Percentiles rank a stretch among this genome's conserved stretches.
These are phyloP conservation scores for Euthynnus affinis DNA, from an alignment of 2,797 vertebrate species.

Conservation along the genomic window DNA sequence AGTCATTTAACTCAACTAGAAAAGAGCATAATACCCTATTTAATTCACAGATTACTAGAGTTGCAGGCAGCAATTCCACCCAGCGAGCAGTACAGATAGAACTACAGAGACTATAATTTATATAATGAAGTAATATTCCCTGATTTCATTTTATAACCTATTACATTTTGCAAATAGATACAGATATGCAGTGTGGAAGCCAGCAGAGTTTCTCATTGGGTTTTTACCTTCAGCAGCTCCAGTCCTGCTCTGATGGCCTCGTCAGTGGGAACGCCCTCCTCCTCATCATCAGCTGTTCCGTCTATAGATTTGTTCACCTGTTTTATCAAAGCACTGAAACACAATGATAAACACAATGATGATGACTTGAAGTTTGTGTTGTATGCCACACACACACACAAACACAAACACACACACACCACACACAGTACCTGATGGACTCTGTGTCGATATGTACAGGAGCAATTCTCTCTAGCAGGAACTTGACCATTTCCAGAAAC, in stretches of 20 bases:
- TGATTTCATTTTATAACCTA: not conserved
- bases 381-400: not conserved
- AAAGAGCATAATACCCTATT: not conserved
- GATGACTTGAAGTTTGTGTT: not conserved
- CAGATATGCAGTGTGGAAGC: not conserved
- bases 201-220: not conserved
- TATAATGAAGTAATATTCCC: not conserved
- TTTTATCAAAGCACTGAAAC: slow-evolving; percentile 93
- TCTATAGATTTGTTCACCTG: slow-evolving; percentile 99
- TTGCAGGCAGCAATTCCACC: slow-evolving; percentile 5
- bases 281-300: slow-evolving; percentile 97
- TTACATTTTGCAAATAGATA: slow-evolving; percentile 1
- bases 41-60: slow-evolving; percentile 30
- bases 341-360: not conserved
- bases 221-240: slow-evolving; percentile 94
- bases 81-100: slow-evolving; percentile 20
- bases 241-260: slow-evolving; percentile 97
- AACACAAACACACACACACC: not conserved
- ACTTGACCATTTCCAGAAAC: slow-evolving; percentile 99
- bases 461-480: slow-evolving; percentile 96
- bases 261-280: slow-evolving; percentile 96
- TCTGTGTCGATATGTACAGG: slow-evolving; percentile 98
- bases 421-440: slow-evolving; percentile 91
- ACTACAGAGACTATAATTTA: slow-evolving; percentile 1
- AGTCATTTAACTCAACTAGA: slow-evolving; percentile 8